phyloP scores from a whole-genome alignment of 1,140 invertebrate species.

The Drosophila burlai region DNA sequence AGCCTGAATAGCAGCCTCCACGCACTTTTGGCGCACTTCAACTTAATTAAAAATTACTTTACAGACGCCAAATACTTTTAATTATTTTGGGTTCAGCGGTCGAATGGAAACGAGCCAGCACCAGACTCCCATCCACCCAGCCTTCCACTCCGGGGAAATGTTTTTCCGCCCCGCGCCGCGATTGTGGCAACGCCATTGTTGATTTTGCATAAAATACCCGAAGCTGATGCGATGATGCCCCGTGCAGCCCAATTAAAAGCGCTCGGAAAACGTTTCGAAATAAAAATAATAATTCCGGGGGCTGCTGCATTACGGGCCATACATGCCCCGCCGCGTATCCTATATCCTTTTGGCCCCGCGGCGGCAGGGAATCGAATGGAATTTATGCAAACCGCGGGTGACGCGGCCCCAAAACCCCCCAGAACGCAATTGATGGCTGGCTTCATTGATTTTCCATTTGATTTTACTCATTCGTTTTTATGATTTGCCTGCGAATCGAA shows the following conservation, averaged over 20 bases:
- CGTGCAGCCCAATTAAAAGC: constrained; percentile 53
- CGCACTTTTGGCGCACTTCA: constrained; percentile 75
- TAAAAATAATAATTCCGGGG: constrained; percentile 52
- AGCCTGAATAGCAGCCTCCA: neutral
- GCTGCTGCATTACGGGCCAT: constrained; percentile 31
- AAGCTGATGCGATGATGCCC: constrained; percentile 48
- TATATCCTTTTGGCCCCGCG: constrained; percentile 26
- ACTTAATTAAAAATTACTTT: constrained; percentile 84
- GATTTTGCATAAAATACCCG: constrained; percentile 53
- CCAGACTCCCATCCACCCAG: neutral
- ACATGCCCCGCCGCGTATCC: constrained; percentile 9
- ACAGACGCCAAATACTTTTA: constrained; percentile 83
- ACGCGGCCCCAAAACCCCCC: constrained; percentile 23
- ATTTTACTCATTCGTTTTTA: constrained; percentile 83
- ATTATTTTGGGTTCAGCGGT: constrained; percentile 82
- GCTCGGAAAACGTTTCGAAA: constrained; percentile 49
- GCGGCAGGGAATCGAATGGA: constrained; percentile 15
- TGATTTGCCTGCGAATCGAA: constrained; percentile 83
- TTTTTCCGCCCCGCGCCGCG: constrained; percentile 19
- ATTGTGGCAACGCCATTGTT: constrained; percentile 43
- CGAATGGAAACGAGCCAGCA: constrained; percentile 63
- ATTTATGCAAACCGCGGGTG: constrained; percentile 54
- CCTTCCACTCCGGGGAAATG: constrained; percentile 23
- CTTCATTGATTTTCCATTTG: constrained; percentile 81
- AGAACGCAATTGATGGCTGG: constrained; percentile 73